These are phyloP conservation scores for Oreochromis niloticus DNA, from an alignment of 2,113 vertebrate species.

Conservation along the genomic window DNA sequence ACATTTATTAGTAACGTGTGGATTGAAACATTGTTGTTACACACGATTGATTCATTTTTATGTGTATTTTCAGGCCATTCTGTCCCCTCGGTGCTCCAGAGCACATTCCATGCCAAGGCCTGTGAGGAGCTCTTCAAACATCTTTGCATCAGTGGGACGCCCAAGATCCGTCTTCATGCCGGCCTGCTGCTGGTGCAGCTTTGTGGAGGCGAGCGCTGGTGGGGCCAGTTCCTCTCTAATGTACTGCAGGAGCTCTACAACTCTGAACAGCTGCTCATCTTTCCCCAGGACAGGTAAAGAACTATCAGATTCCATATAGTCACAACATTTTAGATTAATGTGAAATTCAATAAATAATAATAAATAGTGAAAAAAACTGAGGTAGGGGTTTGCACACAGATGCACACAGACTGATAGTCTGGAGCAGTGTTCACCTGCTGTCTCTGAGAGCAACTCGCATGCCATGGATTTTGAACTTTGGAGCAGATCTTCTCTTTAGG, in stretches of 20 bases:
- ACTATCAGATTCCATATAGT: neutral
- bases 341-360: neutral
- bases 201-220: constrained; percentile 96
- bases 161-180: constrained; percentile 92
- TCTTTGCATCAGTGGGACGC: constrained; percentile 95
- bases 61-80: constrained; percentile 78
- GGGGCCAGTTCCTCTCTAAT: constrained; percentile 98
- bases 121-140: constrained; percentile 99
- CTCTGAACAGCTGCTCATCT: constrained; percentile 96
- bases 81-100: constrained; percentile 93
- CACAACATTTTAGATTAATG: neutral
- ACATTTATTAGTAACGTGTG: neutral
- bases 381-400: neutral
- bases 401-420: neutral
- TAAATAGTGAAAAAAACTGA: neutral
- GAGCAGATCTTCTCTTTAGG: neutral
- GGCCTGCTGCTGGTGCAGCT: constrained; percentile 94
- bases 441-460: neutral
- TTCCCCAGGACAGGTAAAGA: constrained; percentile 92
- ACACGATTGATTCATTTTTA: neutral
- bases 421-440: neutral
- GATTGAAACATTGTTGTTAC: neutral
- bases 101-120: constrained; percentile 92
- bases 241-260: constrained; percentile 98
- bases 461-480: neutral